Base-by-base conservation (phyloP, 2,113 vertebrate genomes). In the Campylomormyrus numenius region DNA sequence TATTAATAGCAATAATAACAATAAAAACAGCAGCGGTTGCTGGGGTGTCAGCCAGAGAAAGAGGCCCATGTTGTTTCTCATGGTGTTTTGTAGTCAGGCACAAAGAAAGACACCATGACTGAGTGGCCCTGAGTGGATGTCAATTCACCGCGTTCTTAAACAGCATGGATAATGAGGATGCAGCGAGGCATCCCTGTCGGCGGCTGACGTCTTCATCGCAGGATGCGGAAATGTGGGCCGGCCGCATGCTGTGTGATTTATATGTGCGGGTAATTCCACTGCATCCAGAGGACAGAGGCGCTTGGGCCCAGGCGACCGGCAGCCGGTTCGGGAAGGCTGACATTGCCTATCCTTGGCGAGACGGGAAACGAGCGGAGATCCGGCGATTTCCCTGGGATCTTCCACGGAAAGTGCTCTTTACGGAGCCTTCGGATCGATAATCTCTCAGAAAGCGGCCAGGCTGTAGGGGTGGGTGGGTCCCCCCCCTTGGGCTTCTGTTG, bases 21-120 rank as follows among this genome's bases (percentile, higher is more conserved):
- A 46, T 42, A 85, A 24, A 21, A 85, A 48, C 83, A 48, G 45
- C 9, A 45, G 13, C 31, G 1, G 70, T 97, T 95, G 95, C 96
- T 96, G 96, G 95, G 96, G 96, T 96, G 95, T 94, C 95, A 77
- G 85, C 77, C 95, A 6, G 35, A 42, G 35, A 17, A 80, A 7
- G 74, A 80, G 13, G 74, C 1, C 70, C 17, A 5, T 11, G 35
- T 42, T 42, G 31, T 80, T 80, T 19, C 74, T 52, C 86, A 45
- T 42, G 24, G 31, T 21, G 88, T 88, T 85, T 58, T 66, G 83
- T 77, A 62, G 46, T 94, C 90, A 91, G 92, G 93, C 91, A 50
- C 66, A 88, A 93, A 92, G 7, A 93, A 91, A 91, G 11, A 91
- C 77, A 66, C 89, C 66, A 93, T 90, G 92, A 93, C 92, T 92